Evolutionary conservation across 2,797 vertebrate species (phyloP), one percentile per base, ranked within the genome.

Genomic region (Rhinogobio ventralis): DNA sequence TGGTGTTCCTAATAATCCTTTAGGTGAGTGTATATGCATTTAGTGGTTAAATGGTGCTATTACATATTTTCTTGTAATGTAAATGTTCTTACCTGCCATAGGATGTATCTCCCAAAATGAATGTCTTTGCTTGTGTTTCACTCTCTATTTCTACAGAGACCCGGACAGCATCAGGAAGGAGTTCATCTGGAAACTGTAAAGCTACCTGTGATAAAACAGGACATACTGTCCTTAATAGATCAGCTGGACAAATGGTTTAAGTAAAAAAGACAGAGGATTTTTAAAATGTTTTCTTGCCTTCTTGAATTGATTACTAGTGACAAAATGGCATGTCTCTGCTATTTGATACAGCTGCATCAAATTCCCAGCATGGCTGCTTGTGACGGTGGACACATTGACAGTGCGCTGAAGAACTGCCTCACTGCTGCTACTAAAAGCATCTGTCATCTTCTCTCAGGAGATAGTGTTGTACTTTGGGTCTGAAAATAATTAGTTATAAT

Each of bases 101-200:
- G 0, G 97, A 97, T 0, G 98, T 99, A 84, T 99, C 98, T 28
- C 96, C 98, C 81, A 99, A 90, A 89, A 99, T 92, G 78, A 94
- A 99, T 7, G 95, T 89, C 86, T 94, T 96, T 10, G 94, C 95
- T 9, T 93, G 86, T 0, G 93, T 95, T 46, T 80, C 87, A 36
- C 88, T 95, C 91, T 97, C 96, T 60, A 99, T 91, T 79, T 90
- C 92, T 0, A 88, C 91, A 30, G 96, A 95, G 20, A 99, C 88
- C 0, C 92, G 88, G 67, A 93, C 91, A 0, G 97, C 95, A 75
- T 98, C 96, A 45, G 90, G 93, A 86, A 99, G 82, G 2, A 99
- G 93, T 64, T 96, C 95, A 64, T 99, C 98, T 0, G 97, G 96
- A 91, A 99, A 99, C 94, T 99, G 98, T 84, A 99, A 93, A 1